Evolutionary conservation across 2,113 vertebrate genomes (phyloP).

Genomic region (Morone chrysops): DNA sequence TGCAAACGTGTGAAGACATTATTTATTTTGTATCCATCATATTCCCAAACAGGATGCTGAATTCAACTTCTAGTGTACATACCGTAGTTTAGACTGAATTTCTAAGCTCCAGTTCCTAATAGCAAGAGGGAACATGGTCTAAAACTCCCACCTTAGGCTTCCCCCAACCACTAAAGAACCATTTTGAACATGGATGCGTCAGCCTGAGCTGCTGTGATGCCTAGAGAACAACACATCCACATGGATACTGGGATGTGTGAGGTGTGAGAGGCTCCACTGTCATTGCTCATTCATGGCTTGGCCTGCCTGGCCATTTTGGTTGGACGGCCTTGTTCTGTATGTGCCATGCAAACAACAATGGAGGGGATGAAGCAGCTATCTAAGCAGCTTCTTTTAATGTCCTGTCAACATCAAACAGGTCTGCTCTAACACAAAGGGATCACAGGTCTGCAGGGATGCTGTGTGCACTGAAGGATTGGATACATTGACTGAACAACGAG

Average conservation of each 20-base stretch:
- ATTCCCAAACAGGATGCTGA: not conserved
- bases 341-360: conserved; percentile 59
- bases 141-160: not conserved
- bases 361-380: conserved; percentile 19
- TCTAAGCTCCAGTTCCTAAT: no score
- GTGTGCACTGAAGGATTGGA: conserved; percentile 13
- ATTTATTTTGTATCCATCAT: not conserved
- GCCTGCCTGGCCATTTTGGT: conserved; percentile 73
- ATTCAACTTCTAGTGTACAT: not conserved
- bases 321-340: conserved; percentile 61
- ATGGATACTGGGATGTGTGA: conserved; percentile 46
- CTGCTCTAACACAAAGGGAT: conserved; percentile 3
- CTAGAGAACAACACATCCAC: conserved; percentile 60
- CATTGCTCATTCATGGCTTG: conserved; percentile 74
- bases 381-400: conserved; percentile 4
- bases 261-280: conserved; percentile 56
- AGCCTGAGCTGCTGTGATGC: not conserved
- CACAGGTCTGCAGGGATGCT: not conserved
- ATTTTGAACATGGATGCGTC: not conserved
- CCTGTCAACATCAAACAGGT: conserved; percentile 4
- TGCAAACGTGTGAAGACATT: not conserved
- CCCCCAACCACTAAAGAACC: not conserved
- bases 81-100: not conserved
- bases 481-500: conserved; percentile 55
- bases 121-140: not conserved